Percentiles rank a stretch among this genome's conserved stretches.
phyloP scores from a whole-genome alignment of 2,113 vertebrate species.

The Opisthocomus hoazin region DNA sequence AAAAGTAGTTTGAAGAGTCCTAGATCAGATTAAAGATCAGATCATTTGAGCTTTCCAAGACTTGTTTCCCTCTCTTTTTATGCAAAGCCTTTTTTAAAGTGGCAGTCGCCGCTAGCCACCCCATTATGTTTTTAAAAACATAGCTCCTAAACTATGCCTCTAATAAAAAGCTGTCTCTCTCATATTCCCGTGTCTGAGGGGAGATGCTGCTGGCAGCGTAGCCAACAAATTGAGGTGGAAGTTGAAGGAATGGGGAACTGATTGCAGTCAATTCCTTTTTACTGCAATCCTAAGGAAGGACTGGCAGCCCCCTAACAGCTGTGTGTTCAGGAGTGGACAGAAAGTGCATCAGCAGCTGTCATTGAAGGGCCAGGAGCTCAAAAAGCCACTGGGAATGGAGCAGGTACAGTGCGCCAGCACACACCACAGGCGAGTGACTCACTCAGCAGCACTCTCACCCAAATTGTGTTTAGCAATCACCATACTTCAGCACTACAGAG shows the following conservation, averaged over 20 bases:
- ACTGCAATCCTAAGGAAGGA: not conserved
- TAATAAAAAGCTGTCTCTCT: not conserved
- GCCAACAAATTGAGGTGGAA: not conserved
- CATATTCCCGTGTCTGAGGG: accelerated
- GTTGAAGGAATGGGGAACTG: not conserved
- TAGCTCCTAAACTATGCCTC: not conserved
- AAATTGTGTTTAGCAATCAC: not conserved
- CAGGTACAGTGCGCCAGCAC: not conserved
- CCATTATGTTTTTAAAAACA: not conserved
- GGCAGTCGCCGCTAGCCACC: not conserved
- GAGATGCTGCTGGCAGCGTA: not conserved
- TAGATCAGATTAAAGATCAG: not conserved
- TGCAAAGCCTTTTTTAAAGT: not conserved
- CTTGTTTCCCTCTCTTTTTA: not conserved
- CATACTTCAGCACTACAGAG: not conserved
- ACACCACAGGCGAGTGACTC: not conserved
- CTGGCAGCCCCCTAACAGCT: not conserved
- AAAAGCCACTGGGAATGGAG: not conserved
- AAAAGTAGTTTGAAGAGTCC: not conserved
- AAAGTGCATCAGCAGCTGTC: not conserved
- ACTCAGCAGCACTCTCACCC: not conserved
- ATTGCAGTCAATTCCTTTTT: not conserved
- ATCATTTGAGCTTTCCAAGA: not conserved
- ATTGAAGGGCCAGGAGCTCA: not conserved
- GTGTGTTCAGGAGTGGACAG: not conserved